These are phyloP conservation scores for Capreolus pygargus DNA, from an alignment of 2,113 vertebrate species.

Conservation along the genomic window DNA sequence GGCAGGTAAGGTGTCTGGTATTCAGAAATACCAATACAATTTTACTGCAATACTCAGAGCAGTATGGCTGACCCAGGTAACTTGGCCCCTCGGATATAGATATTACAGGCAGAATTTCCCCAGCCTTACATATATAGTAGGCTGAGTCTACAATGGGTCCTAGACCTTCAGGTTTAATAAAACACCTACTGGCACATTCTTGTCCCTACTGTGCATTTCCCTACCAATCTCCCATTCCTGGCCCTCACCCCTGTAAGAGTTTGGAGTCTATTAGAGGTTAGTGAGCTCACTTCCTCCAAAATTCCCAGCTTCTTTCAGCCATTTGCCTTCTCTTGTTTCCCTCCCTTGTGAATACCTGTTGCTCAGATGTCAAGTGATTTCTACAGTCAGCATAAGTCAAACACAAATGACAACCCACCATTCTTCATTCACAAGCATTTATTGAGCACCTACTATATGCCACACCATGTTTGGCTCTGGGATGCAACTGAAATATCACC, in stretches of 20 bases:
- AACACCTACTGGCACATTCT: not conserved
- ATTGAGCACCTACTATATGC: conserved; percentile 33
- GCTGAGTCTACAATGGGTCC: not conserved
- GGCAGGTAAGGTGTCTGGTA: not conserved
- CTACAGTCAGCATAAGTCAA: not conserved
- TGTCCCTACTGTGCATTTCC: not conserved
- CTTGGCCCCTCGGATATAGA: not conserved
- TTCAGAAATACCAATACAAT: not conserved
- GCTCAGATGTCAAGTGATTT: not conserved
- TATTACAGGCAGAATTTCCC: not conserved
- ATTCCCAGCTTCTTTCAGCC: not conserved
- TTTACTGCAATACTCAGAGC: not conserved
- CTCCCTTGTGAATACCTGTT: not conserved
- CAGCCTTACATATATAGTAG: not conserved
- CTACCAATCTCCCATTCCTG: not conserved
- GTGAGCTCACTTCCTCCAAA: not conserved
- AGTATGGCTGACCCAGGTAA: not conserved
- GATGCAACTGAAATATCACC: not conserved
- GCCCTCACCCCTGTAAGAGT: not conserved
- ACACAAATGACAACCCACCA: not conserved
- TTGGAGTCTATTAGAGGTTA: not conserved
- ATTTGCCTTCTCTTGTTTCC: not conserved
- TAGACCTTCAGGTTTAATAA: not conserved
- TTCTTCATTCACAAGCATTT: conserved; percentile 39
- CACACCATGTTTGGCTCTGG: not conserved